A percentile compares a stretch with the other conserved stretches of the same genome.
Conservation (phyloP, 1,140 invertebrate genomes). For the Aphelinus atriplicis region DNA sequence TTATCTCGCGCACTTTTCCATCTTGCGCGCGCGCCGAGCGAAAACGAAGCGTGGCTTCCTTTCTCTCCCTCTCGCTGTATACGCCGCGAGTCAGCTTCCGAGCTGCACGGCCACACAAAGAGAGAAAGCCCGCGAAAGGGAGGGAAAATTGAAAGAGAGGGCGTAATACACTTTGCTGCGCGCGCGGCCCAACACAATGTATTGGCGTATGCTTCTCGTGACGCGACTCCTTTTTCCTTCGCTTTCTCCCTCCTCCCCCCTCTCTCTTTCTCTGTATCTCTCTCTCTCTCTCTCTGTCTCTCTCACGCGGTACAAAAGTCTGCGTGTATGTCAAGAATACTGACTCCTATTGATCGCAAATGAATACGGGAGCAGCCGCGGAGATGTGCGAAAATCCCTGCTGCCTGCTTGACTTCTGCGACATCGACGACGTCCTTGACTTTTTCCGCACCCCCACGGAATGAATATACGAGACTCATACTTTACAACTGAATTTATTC, state of each 20-base stretch:
- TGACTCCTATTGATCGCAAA: conserved; percentile 57
- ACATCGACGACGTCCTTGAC: neutral
- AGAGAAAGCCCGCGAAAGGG: neutral
- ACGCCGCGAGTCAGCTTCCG: neutral
- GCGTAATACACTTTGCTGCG: conserved; percentile 4
- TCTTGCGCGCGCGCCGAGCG: conserved; percentile 16
- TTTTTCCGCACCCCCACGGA: conserved; percentile 3
- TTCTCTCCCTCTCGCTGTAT: neutral
- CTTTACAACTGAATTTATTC: no score
- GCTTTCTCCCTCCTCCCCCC: conserved; percentile 18
- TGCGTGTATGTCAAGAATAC: conserved; percentile 59
- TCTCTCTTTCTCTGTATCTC: conserved; percentile 26
- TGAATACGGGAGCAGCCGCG: conserved; percentile 51
- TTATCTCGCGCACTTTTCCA: conserved; percentile 36
- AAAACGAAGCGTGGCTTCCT: conserved; percentile 4
- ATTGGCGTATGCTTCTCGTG: conserved; percentile 17
- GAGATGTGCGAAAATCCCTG: conserved; percentile 52
- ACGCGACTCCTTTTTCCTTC: conserved; percentile 8
- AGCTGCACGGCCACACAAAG: conserved; percentile 7
- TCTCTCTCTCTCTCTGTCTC: conserved; percentile 16
- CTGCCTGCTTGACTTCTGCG: conserved; percentile 31
- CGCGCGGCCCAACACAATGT: conserved; percentile 27
- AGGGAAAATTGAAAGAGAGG: neutral
- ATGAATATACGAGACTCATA: conserved; percentile 11
- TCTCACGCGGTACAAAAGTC: neutral